Percentiles rank a stretch among this genome's conserved stretches.
These are phyloP conservation scores for Metellina segmentata DNA, from an alignment of 2,888 invertebrate genomes.

Conservation along the genomic window DNA sequence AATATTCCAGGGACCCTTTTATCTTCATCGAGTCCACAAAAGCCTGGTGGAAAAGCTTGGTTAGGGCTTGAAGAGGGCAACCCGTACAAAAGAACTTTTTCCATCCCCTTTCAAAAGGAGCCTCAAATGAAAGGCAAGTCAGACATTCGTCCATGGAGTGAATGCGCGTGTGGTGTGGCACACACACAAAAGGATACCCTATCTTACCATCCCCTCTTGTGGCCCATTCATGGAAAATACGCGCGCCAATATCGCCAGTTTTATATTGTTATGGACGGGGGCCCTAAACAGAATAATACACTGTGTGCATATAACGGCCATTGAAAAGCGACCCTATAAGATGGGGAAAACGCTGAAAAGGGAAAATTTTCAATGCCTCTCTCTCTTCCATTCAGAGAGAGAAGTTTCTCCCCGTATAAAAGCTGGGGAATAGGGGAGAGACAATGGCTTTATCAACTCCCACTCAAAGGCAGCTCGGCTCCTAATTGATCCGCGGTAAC, in stretches of 20 bases:
- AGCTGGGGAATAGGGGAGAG: constrained; percentile 57
- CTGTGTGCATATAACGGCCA: constrained; percentile 42
- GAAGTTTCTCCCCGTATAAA: constrained; percentile 43
- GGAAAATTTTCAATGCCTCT: constrained; percentile 67
- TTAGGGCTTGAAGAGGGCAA: constrained; percentile 69
- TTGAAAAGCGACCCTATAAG: constrained; percentile 60
- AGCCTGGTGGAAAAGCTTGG: constrained; percentile 12
- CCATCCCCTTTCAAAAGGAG: constrained; percentile 69
- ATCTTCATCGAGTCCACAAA: constrained; percentile 58
- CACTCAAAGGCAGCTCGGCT: constrained; percentile 65
- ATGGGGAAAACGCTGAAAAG: constrained; percentile 65
- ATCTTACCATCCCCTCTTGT: constrained; percentile 56
- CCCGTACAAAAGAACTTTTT: constrained; percentile 70
- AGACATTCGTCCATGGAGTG: constrained; percentile 73
- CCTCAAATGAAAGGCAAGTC: constrained; percentile 63
- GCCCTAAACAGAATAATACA: constrained; percentile 43
- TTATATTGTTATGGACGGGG: constrained; percentile 69
- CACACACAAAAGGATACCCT: constrained; percentile 60
- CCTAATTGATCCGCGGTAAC: constrained; percentile 74
- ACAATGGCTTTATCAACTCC: constrained; percentile 75
- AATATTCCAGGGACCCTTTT: constrained; percentile 59
- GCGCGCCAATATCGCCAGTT: constrained; percentile 67
- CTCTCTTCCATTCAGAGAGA: constrained; percentile 54
- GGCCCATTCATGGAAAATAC: constrained; percentile 47
- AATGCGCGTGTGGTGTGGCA: constrained; percentile 3